A percentile compares a stretch with the other conserved stretches of the same genome.
These are phyloP conservation scores for Drosophila diplacantha DNA, from an alignment of 2,888 invertebrate species.

Conservation along the genomic window DNA sequence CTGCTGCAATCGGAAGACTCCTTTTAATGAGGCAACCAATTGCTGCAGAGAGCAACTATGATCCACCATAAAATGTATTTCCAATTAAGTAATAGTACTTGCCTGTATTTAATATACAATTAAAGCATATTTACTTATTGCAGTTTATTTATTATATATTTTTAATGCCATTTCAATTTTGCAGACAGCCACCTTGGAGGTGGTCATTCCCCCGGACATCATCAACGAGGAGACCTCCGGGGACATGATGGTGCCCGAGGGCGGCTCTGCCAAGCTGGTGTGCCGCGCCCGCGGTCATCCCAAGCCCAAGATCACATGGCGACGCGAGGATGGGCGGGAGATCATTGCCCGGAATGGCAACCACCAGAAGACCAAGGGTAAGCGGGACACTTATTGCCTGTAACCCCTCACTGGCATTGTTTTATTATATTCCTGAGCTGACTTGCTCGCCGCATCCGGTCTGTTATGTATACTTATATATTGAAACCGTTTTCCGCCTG, in stretches of 20 bases:
- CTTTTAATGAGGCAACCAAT: constrained; percentile 12
- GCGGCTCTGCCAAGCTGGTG: constrained; percentile 90
- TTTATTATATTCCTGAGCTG: not conserved
- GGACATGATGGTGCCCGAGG: constrained; percentile 96
- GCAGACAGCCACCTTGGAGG: constrained; percentile 91
- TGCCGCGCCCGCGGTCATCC: constrained; percentile 92
- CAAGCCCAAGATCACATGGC: constrained; percentile 90
- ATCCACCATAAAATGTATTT: not conserved
- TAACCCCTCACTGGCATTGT: too few species aligned
- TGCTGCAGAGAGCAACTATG: not conserved
- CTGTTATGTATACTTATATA: constrained; percentile 25
- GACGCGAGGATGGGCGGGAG: constrained; percentile 90
- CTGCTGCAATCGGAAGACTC: not conserved
- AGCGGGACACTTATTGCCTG: constrained; percentile 27
- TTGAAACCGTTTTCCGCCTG: not conserved
- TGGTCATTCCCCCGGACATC: constrained; percentile 94
- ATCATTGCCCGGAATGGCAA: constrained; percentile 87
- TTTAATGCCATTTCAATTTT: not conserved
- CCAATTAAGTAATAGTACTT: not conserved
- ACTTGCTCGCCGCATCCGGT: constrained; percentile 23
- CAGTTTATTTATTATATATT: not conserved
- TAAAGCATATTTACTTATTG: not conserved
- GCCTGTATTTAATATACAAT: too few species aligned
- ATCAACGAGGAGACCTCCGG: constrained; percentile 93
- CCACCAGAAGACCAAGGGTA: constrained; percentile 86